Evolutionary conservation across 64 coral and sea anemone genomes (phyloP).

Genomic region (Exaiptasia diaphana): DNA sequence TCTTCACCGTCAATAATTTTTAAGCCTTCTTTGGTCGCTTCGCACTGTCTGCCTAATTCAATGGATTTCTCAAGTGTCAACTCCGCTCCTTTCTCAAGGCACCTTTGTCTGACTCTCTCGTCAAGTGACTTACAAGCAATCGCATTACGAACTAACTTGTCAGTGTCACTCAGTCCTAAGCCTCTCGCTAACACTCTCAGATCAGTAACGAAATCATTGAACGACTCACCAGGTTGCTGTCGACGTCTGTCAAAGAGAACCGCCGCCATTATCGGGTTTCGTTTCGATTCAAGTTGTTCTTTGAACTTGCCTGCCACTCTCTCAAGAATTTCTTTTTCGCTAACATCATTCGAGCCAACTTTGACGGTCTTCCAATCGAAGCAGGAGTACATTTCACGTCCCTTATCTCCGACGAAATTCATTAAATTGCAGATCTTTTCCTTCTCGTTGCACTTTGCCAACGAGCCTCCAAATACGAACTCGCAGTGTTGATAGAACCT

Average conservation of each 20-base stretch:
- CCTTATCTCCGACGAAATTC: conserved; percentile 50
- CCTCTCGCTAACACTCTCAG: conserved; percentile 40
- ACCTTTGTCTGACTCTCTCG: conserved; percentile 38
- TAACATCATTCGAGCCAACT: background rate
- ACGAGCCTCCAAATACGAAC: too few species aligned
- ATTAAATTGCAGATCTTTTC: conserved; percentile 54
- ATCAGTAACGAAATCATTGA: conserved; percentile 46
- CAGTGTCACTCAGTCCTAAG: conserved; percentile 14
- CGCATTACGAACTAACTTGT: conserved; percentile 49
- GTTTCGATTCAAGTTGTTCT: conserved; percentile 15
- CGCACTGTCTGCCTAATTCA: background rate
- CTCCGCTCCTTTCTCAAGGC: conserved; percentile 18
- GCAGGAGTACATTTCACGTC: conserved; percentile 18
- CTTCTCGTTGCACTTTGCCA: conserved; percentile 36
- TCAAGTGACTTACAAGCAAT: conserved; percentile 47
- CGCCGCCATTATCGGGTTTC: conserved; percentile 45
- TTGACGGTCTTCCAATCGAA: conserved; percentile 42
- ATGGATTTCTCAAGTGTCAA: conserved; percentile 36
- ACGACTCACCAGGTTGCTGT: conserved; percentile 21
- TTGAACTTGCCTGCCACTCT: conserved; percentile 35
- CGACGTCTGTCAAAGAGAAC: conserved; percentile 46
- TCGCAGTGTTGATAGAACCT: too few species aligned
- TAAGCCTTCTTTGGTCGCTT: conserved; percentile 16
- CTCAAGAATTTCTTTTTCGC: conserved; percentile 52
- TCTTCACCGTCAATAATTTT: conserved; percentile 1